Percentiles rank a stretch among this genome's conserved stretches.
These are phyloP conservation scores for Zoroaster sp. DNA, from an alignment of 53 echinoderm and acorn worm genomes.

Conservation along the genomic window DNA sequence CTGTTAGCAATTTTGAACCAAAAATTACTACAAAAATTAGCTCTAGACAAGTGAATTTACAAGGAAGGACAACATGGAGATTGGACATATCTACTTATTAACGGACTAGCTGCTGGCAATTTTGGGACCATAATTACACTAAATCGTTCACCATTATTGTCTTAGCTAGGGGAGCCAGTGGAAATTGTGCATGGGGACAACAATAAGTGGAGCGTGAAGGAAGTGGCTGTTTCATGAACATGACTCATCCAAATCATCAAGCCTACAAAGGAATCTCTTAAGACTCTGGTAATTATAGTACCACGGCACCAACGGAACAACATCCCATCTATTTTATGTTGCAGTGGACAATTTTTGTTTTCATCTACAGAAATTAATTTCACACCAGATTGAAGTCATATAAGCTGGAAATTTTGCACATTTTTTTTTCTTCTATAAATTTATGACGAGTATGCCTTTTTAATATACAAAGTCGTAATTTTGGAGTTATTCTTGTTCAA, in stretches of 20 bases:
- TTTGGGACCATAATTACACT: conserved; percentile 8
- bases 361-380: not conserved
- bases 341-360: not conserved
- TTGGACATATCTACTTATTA: not conserved
- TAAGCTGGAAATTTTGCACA: too few species aligned
- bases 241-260: conserved; percentile 15
- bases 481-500: too few species aligned
- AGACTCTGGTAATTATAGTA: not conserved
- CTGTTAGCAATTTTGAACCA: not conserved
- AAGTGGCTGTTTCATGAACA: not conserved
- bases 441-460: too few species aligned
- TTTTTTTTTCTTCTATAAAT: too few species aligned
- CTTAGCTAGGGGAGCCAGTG: not conserved
- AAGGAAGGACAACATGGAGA: not conserved
- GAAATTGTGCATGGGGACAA: not conserved
- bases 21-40: not conserved
- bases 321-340: not conserved
- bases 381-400: too few species aligned
- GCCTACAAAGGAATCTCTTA: not conserved
- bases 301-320: not conserved
- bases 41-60: not conserved
- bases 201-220: conserved; percentile 13
- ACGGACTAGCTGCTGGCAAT: not conserved
- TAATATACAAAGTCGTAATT: too few species aligned
- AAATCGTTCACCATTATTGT: not conserved